A percentile compares a stretch with the other conserved stretches of the same genome.
Evolutionary conservation across 2,113 vertebrate genomes (phyloP).

Genomic region (Hucho hucho): DNA sequence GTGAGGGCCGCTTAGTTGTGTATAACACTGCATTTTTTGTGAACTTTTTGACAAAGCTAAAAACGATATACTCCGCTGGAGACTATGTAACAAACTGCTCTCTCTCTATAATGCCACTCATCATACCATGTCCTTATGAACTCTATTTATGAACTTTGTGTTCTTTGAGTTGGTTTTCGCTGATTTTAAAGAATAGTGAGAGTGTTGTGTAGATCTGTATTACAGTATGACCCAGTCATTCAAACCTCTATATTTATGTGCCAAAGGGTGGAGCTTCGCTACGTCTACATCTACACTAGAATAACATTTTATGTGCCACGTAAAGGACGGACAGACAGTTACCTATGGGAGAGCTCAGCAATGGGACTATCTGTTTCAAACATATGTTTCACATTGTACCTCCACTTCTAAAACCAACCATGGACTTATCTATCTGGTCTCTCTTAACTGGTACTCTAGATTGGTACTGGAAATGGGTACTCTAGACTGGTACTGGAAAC

Average conservation of each 20-base stretch:
- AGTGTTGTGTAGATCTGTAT: slow-evolving; percentile 44
- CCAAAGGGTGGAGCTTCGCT: slow-evolving; percentile 65
- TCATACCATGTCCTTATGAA: slow-evolving; percentile 57
- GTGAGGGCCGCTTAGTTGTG: slow-evolving; percentile 43
- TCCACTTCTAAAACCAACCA: slow-evolving; percentile 22
- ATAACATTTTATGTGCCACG: slow-evolving; percentile 16
- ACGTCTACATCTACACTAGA: slow-evolving; percentile 45
- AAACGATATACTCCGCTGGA: slow-evolving; percentile 21
- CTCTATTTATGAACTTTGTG: slow-evolving; percentile 76
- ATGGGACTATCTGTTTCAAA: neutral
- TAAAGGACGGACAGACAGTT: neutral
- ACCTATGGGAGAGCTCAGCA: slow-evolving; percentile 20
- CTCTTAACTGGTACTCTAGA: neutral
- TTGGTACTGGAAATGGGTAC: no score
- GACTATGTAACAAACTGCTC: slow-evolving; percentile 46
- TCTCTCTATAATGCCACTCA: slow-evolving; percentile 41
- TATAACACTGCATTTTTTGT: slow-evolving; percentile 31
- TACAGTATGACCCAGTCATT: slow-evolving; percentile 52
- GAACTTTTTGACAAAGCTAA: slow-evolving; percentile 45
- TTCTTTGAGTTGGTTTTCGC: slow-evolving; percentile 68
- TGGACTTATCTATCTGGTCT: slow-evolving; percentile 7
- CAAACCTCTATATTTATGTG: slow-evolving; percentile 66
- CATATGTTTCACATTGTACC: slow-evolving; percentile 13
- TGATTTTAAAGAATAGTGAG: slow-evolving; percentile 48
- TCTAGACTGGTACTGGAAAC: slow-evolving; percentile 6